A percentile compares a stretch with the other conserved stretches of the same genome.
phyloP scores from a whole-genome alignment of 2,113 vertebrate species.

The Galemys pyrenaicus region DNA sequence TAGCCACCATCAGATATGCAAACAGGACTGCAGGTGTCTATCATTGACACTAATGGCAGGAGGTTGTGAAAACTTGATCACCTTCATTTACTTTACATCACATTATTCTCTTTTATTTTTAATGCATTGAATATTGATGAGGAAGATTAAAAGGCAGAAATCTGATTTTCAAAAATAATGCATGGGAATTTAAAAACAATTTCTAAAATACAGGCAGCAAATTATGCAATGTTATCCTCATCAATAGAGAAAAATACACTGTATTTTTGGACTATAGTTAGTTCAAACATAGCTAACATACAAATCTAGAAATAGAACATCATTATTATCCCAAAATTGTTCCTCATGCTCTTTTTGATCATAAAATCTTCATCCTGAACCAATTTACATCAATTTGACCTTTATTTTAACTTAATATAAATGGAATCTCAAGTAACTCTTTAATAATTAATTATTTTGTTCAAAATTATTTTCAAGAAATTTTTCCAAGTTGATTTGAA shows the following conservation, averaged over 20 bases:
- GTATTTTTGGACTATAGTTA: too few relatives aligned
- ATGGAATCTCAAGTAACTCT: not conserved
- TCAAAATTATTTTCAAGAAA: not conserved
- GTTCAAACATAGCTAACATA: not conserved
- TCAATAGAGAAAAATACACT: not conserved
- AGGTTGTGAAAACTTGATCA: too few relatives aligned
- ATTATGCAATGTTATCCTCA: not conserved
- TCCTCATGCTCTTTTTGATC: not conserved
- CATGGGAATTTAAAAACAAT: not conserved
- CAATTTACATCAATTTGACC: not conserved
- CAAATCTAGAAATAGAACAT: not conserved
- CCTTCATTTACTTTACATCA: too few relatives aligned
- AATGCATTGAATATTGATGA: not conserved
- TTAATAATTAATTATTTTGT: too few relatives aligned
- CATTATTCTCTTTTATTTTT: not conserved
- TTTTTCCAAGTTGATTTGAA: not conserved
- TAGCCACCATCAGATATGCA: too few relatives aligned
- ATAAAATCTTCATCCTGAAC: not conserved
- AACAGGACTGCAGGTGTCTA: too few relatives aligned
- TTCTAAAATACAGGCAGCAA: not conserved
- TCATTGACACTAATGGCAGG: too few relatives aligned
- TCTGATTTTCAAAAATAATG: not conserved
- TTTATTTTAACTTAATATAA: not conserved
- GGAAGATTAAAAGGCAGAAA: not conserved
- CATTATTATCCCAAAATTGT: not conserved